A percentile compares a stretch with the other conserved stretches of the same genome.
These are phyloP conservation scores for Laodelphax striatellus DNA, from an alignment of 1,140 invertebrate species.

Conservation along the genomic window DNA sequence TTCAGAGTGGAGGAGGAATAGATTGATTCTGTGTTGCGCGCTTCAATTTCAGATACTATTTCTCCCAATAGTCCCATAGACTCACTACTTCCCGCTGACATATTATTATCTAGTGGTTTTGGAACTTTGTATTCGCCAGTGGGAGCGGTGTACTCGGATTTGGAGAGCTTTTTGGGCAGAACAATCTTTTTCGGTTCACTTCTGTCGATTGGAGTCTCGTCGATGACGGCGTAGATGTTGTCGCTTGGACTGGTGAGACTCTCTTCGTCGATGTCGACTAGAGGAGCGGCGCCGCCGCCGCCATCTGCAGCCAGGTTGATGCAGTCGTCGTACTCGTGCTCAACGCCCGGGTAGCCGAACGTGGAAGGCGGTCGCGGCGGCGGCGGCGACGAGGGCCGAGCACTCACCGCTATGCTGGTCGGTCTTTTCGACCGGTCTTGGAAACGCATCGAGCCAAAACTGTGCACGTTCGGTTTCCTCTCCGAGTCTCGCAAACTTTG, in stretches of 20 bases:
- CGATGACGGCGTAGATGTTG: conserved; percentile 78
- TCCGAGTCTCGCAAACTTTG: conserved; percentile 59
- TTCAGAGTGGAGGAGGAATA: conserved; percentile 61
- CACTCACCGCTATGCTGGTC: conserved; percentile 47
- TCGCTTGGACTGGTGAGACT: conserved; percentile 42
- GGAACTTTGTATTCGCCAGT: conserved; percentile 14
- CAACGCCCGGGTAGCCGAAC: conserved; percentile 30
- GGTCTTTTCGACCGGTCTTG: conserved; percentile 46
- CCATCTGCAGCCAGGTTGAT: conserved; percentile 43
- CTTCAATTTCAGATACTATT: conserved; percentile 76
- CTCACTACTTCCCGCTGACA: conserved; percentile 37
- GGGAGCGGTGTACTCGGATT: conserved; percentile 38
- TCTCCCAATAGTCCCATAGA: conserved; percentile 63
- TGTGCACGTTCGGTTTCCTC: conserved; percentile 47
- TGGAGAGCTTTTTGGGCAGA: conserved; percentile 5
- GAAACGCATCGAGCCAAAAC: conserved; percentile 68
- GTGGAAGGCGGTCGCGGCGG: conserved; percentile 51
- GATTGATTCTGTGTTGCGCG: conserved; percentile 71
- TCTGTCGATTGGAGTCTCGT: conserved; percentile 44
- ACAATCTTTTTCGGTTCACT: conserved; percentile 15
- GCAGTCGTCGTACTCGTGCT: conserved; percentile 56
- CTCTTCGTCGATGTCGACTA: conserved; percentile 50
- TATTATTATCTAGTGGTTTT: conserved; percentile 9
- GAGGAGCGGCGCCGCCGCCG: conserved; percentile 34
- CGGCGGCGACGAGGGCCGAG: conserved; percentile 47